Base-by-base conservation (phyloP, 2,888 invertebrate species). In the Acleris emargana region DNA sequence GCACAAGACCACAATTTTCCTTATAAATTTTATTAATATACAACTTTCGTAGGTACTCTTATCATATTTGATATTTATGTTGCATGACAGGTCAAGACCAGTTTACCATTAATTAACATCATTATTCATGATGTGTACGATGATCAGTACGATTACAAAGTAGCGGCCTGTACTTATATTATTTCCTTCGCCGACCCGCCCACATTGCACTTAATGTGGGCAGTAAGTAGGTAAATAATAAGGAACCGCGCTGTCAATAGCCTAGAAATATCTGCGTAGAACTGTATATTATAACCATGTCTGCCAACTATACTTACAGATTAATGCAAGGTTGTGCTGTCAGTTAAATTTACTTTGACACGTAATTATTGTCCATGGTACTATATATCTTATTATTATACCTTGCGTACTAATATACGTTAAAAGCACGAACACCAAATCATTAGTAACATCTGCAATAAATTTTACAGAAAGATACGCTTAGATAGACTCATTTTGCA, bases 401-500 rank as follows among this genome's bases (percentile, higher is more conserved):
- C 11, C 17, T 5, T 38, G 16, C 18, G 1, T 16, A 9, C 16
- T 16, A 38, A 42, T 38, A 42, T 54, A 49, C 6, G 32, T n/a
- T 38, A 20, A 32, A 47, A 17, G 25, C 17, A 60, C 32, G 5
- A 45, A 51, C 55, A 13, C 28, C 28, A 28, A 58, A 58, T 55
- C 55, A 43, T 18, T 53, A 55, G 64, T 47, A 51, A 60, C 18
- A 51, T 32, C 17, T 51, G 60, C 50, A 16, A 61, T 61, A 61
- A 45, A 57, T 57, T 59, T 22, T 47, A 5, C 28, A 45, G 38
- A 61, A 61, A 61, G 45, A 55, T 55, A 57, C 45, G 18, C 55
- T 51, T 60, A 66, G 66, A 61, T 82, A 77, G 77, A 75, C 72
- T 76, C 77, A 83, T 85, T 78, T 79, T 78, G 80, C 77, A 78